Conservation (phyloP, 1,140 invertebrate species). For the Lordiphosa stackelbergi region DNA sequence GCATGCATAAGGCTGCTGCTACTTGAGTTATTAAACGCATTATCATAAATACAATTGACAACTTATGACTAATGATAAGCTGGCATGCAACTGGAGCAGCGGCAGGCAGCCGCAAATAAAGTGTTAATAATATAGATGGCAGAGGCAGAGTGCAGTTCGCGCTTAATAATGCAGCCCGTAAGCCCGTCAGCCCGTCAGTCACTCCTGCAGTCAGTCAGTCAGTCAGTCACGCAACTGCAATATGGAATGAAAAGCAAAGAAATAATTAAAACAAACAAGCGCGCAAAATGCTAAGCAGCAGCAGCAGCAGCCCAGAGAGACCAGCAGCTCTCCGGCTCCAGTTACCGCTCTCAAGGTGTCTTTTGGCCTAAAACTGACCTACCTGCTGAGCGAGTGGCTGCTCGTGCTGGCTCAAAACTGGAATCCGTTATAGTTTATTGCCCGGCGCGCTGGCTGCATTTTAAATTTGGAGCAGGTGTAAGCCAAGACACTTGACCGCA, state of each 20-base stretch:
- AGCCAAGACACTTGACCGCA: constrained; percentile 68
- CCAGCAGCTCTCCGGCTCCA: constrained; percentile 24
- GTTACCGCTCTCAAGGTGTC: constrained; percentile 39
- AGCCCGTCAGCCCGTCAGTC: constrained; percentile 11
- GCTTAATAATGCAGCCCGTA: constrained; percentile 71
- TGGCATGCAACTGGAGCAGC: constrained; percentile 59
- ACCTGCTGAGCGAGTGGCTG: constrained; percentile 41
- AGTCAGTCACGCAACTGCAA: constrained; percentile 64
- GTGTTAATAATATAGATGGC: constrained; percentile 75
- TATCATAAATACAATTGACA: constrained; percentile 76
- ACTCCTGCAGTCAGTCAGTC: constrained; percentile 27
- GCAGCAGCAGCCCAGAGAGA: constrained; percentile 40
- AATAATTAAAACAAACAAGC: constrained; percentile 76
- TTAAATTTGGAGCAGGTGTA: constrained; percentile 72
- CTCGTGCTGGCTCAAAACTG: constrained; percentile 58
- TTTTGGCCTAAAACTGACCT: constrained; percentile 55
- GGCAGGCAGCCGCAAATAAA: constrained; percentile 55
- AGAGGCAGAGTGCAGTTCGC: constrained; percentile 63
- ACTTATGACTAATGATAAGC: constrained; percentile 75
- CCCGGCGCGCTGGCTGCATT: constrained; percentile 50
- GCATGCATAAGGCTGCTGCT: constrained; percentile 27
- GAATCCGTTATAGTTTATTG: constrained; percentile 75
- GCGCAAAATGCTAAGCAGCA: constrained; percentile 71
- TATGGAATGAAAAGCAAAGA: constrained; percentile 60
- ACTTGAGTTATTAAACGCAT: constrained; percentile 74